phyloP scores from a whole-genome alignment of 2,888 invertebrate genomes.

The Stenchaetothrips biformis region DNA sequence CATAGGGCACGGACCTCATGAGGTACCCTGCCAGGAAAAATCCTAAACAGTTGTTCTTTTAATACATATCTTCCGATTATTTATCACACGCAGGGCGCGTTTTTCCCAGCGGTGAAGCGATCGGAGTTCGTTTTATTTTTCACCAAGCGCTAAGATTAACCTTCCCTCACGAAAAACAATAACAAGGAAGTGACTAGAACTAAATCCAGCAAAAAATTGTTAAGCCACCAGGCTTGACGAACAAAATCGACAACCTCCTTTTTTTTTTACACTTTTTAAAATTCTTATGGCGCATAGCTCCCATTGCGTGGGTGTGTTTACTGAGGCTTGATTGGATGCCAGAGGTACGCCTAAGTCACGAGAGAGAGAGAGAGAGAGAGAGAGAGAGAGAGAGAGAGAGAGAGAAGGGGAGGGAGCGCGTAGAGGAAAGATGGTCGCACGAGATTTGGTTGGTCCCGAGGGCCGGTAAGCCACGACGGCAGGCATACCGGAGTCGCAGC shows the following conservation, averaged over 20 bases:
- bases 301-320: not conserved
- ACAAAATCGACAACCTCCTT: no score
- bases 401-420: not conserved
- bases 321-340: not conserved
- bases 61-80: not conserved
- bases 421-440: slow-evolving; percentile 3
- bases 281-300: no score
- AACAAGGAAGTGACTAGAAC: no score
- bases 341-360: slow-evolving; percentile 1
- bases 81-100: not conserved
- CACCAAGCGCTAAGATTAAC: no score
- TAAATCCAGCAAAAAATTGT: no score
- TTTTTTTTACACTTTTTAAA: no score
- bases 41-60: not conserved
- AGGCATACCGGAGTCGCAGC: not conserved
- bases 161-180: no score
- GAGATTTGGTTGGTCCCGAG: not conserved
- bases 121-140: no score
- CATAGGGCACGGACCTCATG: slow-evolving; percentile 31
- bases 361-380: slow-evolving; percentile 28
- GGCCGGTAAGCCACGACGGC: not conserved
- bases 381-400: slow-evolving; percentile 26
- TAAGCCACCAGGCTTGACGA: no score
- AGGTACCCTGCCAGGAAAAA: not conserved
- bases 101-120: no score